A percentile compares a stretch with the other conserved stretches of the same genome.
Conservation (phyloP, 2,113 vertebrate species). For the Garra rufa region DNA sequence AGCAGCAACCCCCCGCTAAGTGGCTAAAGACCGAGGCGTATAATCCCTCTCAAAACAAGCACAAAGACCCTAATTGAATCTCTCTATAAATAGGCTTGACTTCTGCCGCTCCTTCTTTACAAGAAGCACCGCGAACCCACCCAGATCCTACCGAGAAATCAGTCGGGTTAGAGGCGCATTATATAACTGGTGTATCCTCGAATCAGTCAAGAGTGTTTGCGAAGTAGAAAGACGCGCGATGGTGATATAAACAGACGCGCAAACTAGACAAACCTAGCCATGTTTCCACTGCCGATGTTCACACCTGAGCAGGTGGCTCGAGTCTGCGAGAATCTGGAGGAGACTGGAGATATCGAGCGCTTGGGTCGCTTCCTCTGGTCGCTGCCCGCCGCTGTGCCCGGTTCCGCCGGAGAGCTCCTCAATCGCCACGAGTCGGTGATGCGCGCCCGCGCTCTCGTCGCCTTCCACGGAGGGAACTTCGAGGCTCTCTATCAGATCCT, state of each 20-base stretch:
- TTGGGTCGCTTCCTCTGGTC: constrained; percentile 83
- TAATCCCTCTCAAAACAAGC: constrained; percentile 82
- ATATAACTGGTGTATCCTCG: constrained; percentile 5
- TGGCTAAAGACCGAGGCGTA: constrained; percentile 72
- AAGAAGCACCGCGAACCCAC: constrained; percentile 35
- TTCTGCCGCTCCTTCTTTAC: constrained; percentile 71
- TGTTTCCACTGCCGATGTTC: constrained; percentile 82
- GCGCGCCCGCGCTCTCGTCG: constrained; percentile 79
- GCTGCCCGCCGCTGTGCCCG: constrained; percentile 76
- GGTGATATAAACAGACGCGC: constrained; percentile 16
- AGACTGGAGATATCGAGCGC: constrained; percentile 82
- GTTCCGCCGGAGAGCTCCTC: constrained; percentile 75
- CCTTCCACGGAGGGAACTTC: constrained; percentile 81
- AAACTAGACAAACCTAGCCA: constrained; percentile 47
- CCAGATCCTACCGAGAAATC: constrained; percentile 41
- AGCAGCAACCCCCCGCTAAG: constrained; percentile 72
- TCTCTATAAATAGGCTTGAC: constrained; percentile 78
- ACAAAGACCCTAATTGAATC: constrained; percentile 80
- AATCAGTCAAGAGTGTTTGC: background rate
- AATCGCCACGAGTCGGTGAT: constrained; percentile 81
- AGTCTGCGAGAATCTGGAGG: constrained; percentile 82
- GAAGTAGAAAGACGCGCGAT: background rate
- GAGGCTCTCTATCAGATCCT: constrained; percentile 81
- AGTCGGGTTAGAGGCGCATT: background rate
- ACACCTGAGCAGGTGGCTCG: constrained; percentile 81